Conservation (phyloP, 2,113 vertebrate genomes). For the Alligator sinensis region DNA sequence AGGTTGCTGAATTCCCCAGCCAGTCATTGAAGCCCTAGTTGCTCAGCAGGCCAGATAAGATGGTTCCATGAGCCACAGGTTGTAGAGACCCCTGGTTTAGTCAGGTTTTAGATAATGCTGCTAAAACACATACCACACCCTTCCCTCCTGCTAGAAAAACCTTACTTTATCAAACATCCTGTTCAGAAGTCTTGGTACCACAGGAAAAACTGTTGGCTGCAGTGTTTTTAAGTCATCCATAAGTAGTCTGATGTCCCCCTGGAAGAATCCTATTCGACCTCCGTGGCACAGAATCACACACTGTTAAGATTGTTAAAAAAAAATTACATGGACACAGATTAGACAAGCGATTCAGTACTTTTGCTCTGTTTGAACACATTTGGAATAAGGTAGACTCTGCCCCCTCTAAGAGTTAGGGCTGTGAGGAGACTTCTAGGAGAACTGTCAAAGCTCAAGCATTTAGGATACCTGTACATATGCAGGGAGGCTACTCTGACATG, state of each 20-base stretch:
- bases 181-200: slow-evolving; percentile 95
- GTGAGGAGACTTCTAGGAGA: too few relatives aligned
- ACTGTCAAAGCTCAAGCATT: too few relatives aligned
- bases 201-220: slow-evolving; percentile 94
- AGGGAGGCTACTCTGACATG: too few relatives aligned
- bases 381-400: not conserved
- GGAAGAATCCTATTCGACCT: slow-evolving; percentile 95
- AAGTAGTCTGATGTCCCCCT: slow-evolving; percentile 95
- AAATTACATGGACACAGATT: not conserved
- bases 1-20: too few relatives aligned
- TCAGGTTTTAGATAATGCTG: not conserved
- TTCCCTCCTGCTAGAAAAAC: not conserved
- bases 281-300: slow-evolving; percentile 90
- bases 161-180: slow-evolving; percentile 98
- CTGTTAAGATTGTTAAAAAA: slow-evolving; percentile 69
- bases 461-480: too few relatives aligned
- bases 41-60: too few relatives aligned
- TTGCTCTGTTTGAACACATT: not conserved
- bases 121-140: not conserved
- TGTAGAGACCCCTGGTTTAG: not conserved
- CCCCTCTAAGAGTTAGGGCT: too few relatives aligned
- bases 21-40: too few relatives aligned
- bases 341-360: too few relatives aligned
- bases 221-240: slow-evolving; percentile 96
- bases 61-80: too few relatives aligned